These are phyloP conservation scores for Terrapene triunguis DNA, from an alignment of 2,113 vertebrate genomes.

Conservation along the genomic window DNA sequence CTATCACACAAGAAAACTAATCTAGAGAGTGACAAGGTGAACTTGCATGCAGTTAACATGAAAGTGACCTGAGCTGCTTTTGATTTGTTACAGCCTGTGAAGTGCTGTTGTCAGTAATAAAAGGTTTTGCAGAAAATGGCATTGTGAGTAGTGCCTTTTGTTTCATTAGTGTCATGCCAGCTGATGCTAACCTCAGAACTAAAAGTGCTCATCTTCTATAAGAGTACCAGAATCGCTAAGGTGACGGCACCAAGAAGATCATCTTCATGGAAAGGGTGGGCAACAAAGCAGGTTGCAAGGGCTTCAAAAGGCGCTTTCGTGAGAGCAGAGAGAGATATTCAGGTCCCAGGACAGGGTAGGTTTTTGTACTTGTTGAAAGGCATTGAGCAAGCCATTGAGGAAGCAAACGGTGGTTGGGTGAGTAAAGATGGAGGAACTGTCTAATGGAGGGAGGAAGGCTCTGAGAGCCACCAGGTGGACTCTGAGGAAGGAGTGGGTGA, in stretches of 20 bases:
- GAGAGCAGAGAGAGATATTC: background rate
- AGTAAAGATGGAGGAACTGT: background rate
- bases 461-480: background rate
- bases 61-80: background rate
- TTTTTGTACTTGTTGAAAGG: background rate
- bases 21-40: slow-evolving; percentile 10
- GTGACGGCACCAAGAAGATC: background rate
- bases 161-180: background rate
- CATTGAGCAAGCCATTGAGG: background rate
- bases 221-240: background rate
- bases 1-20: background rate
- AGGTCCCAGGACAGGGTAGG: background rate
- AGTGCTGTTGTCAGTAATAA: background rate
- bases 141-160: background rate
- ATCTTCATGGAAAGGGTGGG: background rate
- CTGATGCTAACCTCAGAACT: background rate
- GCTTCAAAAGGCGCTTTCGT: background rate
- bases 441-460: background rate
- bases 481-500: background rate
- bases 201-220: background rate
- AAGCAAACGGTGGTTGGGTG: background rate
- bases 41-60: background rate
- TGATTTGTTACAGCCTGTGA: background rate
- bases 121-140: background rate
- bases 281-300: background rate